These are phyloP conservation scores for Megalops atlanticus DNA, from an alignment of 2,113 vertebrate genomes.

Conservation along the genomic window DNA sequence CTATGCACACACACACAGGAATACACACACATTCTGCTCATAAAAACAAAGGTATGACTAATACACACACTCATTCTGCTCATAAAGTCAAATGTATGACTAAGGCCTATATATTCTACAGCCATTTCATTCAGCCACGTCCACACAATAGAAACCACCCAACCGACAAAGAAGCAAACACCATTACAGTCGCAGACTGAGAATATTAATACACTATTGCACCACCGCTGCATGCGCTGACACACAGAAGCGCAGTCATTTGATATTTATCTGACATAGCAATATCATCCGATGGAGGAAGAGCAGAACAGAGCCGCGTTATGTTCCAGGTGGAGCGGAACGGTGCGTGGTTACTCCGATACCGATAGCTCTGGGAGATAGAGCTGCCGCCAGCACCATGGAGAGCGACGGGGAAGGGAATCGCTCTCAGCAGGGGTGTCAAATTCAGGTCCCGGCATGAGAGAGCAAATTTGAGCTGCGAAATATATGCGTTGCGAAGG, in stretches of 20 bases:
- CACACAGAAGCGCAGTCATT: constrained; percentile 5
- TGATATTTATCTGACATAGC: background rate
- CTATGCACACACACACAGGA: background rate
- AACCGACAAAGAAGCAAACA: background rate
- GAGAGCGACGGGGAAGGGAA: background rate
- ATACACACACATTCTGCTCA: background rate
- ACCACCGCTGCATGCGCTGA: too few species aligned
- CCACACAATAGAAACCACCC: background rate
- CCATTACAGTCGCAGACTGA: too few species aligned
- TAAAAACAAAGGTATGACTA: background rate
- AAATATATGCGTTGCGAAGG: background rate
- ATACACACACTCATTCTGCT: background rate
- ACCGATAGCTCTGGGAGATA: background rate
- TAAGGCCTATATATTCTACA: too few species aligned
- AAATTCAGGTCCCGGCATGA: background rate
- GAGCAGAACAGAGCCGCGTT: background rate
- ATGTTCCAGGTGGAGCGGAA: background rate
- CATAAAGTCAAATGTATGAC: too few species aligned
- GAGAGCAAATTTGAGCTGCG: background rate
- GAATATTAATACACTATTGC: too few species aligned
- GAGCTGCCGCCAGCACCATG: background rate
- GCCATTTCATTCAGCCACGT: too few species aligned
- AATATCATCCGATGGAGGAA: background rate
- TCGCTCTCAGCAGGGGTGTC: background rate
- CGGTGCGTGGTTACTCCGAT: background rate